A percentile compares a stretch with the other conserved stretches of the same genome.
phyloP scores from a whole-genome alignment of 2,888 invertebrate genomes.

The Caenorhabditis sp. region DNA sequence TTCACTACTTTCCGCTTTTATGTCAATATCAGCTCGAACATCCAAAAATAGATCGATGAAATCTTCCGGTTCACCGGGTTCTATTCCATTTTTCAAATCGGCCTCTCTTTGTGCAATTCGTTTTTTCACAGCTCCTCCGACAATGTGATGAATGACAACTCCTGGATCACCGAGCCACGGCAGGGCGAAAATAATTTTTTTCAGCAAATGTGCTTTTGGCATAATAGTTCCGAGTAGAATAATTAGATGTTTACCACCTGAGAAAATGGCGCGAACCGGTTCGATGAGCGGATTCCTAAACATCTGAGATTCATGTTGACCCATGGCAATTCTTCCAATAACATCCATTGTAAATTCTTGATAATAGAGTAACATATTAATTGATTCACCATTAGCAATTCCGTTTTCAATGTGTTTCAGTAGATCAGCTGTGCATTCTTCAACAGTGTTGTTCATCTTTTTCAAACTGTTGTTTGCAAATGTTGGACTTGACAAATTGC shows the following conservation, averaged over 20 bases:
- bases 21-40: slow-evolving; percentile 34
- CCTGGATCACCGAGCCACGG: not conserved
- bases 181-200: not conserved
- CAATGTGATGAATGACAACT: slow-evolving; percentile 1
- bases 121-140: slow-evolving; percentile 19
- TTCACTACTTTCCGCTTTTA: slow-evolving; percentile 11
- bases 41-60: slow-evolving; percentile 61
- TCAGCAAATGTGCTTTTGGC: slow-evolving; percentile 10
- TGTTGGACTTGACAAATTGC: slow-evolving; percentile 73
- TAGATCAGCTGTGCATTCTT: slow-evolving; percentile 19
- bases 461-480: slow-evolving; percentile 74
- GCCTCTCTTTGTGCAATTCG: slow-evolving; percentile 11
- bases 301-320: slow-evolving; percentile 36
- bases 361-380: slow-evolving; percentile 8
- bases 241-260: too few relatives aligned
- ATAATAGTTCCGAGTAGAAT: slow-evolving; percentile 10
- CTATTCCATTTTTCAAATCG: slow-evolving; percentile 1
- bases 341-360: slow-evolving; percentile 58
- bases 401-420: not conserved
- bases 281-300: slow-evolving; percentile 22
- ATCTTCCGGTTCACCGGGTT: slow-evolving; percentile 32
- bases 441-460: slow-evolving; percentile 61
- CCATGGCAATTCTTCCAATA: slow-evolving; percentile 54
- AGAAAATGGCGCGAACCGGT: not conserved
- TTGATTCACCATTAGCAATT: not conserved